Evolutionary conservation across 1,140 invertebrate genomes (phyloP).

Genomic region (Limonius californicus): DNA sequence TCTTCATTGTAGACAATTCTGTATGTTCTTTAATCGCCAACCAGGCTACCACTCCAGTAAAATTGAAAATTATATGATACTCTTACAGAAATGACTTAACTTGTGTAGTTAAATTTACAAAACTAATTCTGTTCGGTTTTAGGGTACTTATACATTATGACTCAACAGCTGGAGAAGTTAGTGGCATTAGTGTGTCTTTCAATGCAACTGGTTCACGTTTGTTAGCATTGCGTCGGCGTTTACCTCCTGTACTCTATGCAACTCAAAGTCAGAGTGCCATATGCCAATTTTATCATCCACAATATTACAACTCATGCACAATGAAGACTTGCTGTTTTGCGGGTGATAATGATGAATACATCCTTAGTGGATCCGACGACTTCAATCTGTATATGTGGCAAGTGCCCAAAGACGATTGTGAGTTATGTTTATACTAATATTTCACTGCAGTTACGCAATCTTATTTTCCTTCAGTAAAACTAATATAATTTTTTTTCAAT

Average conservation of each 20-base stretch:
- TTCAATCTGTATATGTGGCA: slow-evolving; percentile 95
- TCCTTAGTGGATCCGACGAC: slow-evolving; percentile 90
- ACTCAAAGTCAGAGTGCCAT: slow-evolving; percentile 63
- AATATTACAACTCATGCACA: slow-evolving; percentile 94
- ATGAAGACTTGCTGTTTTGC: slow-evolving; percentile 96
- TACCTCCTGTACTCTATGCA: slow-evolving; percentile 79
- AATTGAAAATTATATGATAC: no score
- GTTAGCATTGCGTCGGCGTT: slow-evolving; percentile 75
- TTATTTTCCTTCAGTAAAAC: background rate
- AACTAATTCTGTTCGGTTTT: slow-evolving; percentile 28
- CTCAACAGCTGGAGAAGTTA: slow-evolving; percentile 61
- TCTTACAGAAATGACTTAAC: no score
- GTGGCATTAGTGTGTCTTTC: slow-evolving; percentile 90
- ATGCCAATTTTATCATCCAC: slow-evolving; percentile 84
- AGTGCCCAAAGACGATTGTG: slow-evolving; percentile 64
- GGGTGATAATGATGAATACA: slow-evolving; percentile 83
- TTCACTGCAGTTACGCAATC: no score
- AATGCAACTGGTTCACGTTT: slow-evolving; percentile 74
- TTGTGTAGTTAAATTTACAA: background rate
- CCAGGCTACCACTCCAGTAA: no score
- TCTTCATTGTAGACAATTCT: no score
- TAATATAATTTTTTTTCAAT: slow-evolving; percentile 28
- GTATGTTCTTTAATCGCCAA: no score
- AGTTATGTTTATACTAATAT: no score
- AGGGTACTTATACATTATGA: slow-evolving; percentile 70